Evolutionary conservation across 2,113 vertebrate species (phyloP).

Genomic region (Cottus gobio): DNA sequence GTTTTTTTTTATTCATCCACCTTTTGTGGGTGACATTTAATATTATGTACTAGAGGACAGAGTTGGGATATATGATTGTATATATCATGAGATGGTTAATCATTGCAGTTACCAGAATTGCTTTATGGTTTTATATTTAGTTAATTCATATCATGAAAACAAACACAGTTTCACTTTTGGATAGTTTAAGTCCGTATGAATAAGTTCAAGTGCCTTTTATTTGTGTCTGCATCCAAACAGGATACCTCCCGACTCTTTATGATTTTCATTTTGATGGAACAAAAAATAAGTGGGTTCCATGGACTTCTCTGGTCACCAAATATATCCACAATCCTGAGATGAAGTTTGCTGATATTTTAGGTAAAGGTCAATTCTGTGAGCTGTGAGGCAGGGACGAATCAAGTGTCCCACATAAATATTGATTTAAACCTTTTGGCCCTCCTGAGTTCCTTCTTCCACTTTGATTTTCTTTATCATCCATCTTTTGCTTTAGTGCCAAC

Average conservation of each 20-base stretch:
- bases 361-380: slow-evolving; percentile 72
- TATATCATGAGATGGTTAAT: not conserved
- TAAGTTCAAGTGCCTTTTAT: not conserved
- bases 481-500: slow-evolving; percentile 88
- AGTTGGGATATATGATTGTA: not conserved
- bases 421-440: not conserved
- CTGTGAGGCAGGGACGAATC: not conserved
- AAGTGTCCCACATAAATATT: not conserved
- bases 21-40: not conserved
- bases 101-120: not conserved
- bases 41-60: not conserved
- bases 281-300: slow-evolving; percentile 89
- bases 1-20: not conserved
- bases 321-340: slow-evolving; percentile 86
- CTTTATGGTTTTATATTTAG: slow-evolving; percentile 1
- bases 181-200: not conserved
- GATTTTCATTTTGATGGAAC: slow-evolving; percentile 93
- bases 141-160: not conserved
- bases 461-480: not conserved
- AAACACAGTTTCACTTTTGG: not conserved
- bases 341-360: slow-evolving; percentile 93
- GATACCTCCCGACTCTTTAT: slow-evolving; percentile 89
- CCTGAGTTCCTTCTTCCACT: not conserved
- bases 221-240: slow-evolving; percentile 75
- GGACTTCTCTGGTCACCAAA: slow-evolving; percentile 88